Evolutionary conservation across 2,797 vertebrate genomes (phyloP).

Genomic region (Syngnathus acus): DNA sequence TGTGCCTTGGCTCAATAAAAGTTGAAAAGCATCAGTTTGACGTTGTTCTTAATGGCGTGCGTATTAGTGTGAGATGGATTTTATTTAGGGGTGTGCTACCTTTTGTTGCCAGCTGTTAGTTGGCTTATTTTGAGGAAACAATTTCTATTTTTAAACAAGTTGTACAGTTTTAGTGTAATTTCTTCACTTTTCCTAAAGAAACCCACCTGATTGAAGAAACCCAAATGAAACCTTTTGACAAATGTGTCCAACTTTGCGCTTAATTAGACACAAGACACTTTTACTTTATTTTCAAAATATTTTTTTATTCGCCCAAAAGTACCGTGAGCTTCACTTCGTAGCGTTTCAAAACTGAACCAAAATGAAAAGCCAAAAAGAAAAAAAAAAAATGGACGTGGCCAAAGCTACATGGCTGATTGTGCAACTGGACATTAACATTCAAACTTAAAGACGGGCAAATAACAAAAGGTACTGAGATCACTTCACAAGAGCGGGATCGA

Average conservation of each 20-base stretch:
- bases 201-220: too few relatives aligned
- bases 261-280: neutral
- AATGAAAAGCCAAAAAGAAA: conserved; percentile 3
- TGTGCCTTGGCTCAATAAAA: too few relatives aligned
- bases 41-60: too few relatives aligned
- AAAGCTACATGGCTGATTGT: conserved; percentile 8
- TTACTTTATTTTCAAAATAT: neutral
- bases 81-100: neutral
- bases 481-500: conserved; percentile 19
- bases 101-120: neutral
- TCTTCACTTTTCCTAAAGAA: neutral
- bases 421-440: conserved; percentile 5
- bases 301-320: conserved; percentile 10
- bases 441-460: neutral
- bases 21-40: too few relatives aligned
- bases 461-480: neutral
- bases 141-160: too few relatives aligned
- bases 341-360: conserved; percentile 26
- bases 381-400: neutral
- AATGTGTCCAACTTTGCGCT: neutral
- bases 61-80: too few relatives aligned
- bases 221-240: neutral
- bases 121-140: too few relatives aligned
- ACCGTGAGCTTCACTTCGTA: conserved; percentile 26
- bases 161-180: neutral